Conservation (phyloP, 2,113 vertebrate species). For the Podiceps cristatus region DNA sequence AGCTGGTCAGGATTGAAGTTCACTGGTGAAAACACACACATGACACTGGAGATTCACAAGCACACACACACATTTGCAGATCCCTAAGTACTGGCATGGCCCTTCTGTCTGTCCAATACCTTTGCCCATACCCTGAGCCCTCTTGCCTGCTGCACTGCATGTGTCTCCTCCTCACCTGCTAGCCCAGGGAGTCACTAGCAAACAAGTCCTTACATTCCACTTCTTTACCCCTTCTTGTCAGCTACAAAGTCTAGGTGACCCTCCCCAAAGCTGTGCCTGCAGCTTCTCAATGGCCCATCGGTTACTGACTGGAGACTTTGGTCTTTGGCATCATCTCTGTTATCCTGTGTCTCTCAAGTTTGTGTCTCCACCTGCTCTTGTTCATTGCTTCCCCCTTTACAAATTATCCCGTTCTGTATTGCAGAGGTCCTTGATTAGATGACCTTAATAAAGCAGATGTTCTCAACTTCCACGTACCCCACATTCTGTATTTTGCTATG, state of each 20-base stretch:
- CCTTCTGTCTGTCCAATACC: background rate
- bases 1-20: background rate
- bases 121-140: background rate
- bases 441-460: background rate
- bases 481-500: background rate
- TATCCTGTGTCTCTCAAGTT: background rate
- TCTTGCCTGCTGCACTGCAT: background rate
- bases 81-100: background rate
- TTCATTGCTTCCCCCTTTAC: background rate
- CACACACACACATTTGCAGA: background rate
- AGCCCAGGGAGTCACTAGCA: background rate
- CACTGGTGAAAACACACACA: background rate
- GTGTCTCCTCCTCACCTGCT: background rate
- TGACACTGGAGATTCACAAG: background rate
- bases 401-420: background rate
- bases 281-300: background rate
- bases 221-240: background rate
- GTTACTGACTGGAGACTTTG: background rate
- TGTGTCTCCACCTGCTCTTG: fast-evolving
- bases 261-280: background rate
- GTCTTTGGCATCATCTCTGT: background rate
- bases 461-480: background rate
- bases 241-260: background rate
- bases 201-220: background rate
- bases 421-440: background rate